phyloP scores from a whole-genome alignment of 1,140 invertebrate species.

The Drosophila novamexicana region DNA sequence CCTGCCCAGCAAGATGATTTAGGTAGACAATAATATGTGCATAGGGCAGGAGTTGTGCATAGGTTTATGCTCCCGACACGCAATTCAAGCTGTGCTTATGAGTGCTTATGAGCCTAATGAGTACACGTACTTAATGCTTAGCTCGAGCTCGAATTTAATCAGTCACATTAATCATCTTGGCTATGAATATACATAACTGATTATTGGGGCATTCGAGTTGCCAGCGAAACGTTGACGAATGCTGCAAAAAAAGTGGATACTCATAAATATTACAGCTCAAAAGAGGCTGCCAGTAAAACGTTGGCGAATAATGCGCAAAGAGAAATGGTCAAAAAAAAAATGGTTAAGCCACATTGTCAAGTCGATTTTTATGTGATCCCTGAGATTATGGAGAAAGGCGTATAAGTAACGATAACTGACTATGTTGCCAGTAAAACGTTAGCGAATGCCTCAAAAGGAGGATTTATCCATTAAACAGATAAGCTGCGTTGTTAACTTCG shows the following conservation, averaged over 20 bases:
- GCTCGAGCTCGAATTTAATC: not conserved
- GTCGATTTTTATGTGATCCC: too few relatives aligned
- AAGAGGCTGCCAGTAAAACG: conserved; percentile 9
- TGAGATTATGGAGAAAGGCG: too few relatives aligned
- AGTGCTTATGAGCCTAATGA: conserved; percentile 20
- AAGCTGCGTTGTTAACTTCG: too few relatives aligned
- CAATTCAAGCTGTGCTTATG: conserved; percentile 26
- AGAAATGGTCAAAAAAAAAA: not conserved
- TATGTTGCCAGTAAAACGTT: conserved; percentile 1
- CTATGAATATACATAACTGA: conserved; percentile 13
- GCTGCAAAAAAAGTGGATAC: too few relatives aligned
- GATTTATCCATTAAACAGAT: too few relatives aligned
- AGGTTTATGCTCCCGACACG: conserved; percentile 20
- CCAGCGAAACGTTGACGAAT: conserved; percentile 23
- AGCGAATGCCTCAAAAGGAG: too few relatives aligned
- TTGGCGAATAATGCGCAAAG: not conserved
- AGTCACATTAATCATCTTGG: conserved; percentile 17
- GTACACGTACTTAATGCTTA: conserved; percentile 15
- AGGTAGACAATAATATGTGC: not conserved
- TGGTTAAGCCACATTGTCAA: too few relatives aligned
- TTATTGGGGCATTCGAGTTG: not conserved
- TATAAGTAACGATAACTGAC: too few relatives aligned
- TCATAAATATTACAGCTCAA: not conserved
- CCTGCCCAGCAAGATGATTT: not conserved
- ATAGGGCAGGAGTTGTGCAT: not conserved